Base-by-base conservation (phyloP, 2,113 vertebrate species). In the Thunnus thynnus region DNA sequence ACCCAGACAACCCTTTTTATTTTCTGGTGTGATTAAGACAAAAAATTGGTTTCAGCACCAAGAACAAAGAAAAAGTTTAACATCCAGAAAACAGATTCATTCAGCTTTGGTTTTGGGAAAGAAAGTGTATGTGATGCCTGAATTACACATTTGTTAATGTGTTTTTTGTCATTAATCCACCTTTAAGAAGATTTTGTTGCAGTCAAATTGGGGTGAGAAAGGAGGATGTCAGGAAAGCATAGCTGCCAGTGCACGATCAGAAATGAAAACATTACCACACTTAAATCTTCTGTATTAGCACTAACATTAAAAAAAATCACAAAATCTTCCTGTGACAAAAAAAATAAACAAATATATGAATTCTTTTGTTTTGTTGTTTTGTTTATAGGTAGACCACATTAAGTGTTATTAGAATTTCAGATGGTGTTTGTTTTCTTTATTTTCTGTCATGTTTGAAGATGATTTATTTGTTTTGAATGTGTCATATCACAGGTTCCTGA, bases 21-120 rank as follows among this genome's bases (percentile, higher is more conserved):
- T 76, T 77, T 76, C 46, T 6, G 22, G 55, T 80, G 73, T 63
- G 46, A 70, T 78, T 73, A 46, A 70, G 61, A 82, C 32, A 41
- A 41, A 41, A 41, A 64, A 76, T 55, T 41, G 12, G 11, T 64
- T 20, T 60, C 50, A 5, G 32, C 17, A 20, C 17, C 13, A 5
- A 47, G 1, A 68, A 17, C 36, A 41, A 9, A 41, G 36, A 30
- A 22, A 44, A 52, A 56, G 41, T 64, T 67, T 14, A 13, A 18
- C 11, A 36, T 3, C 20, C 27, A 46, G 41, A 10, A 20, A 27
- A 56, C 13, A 76, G n/a, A 18, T 22, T 25, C 12, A 18, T 22
- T 25, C 12, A 9, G 71, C 48, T 22, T 51, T 25, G 25, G 36
- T 41, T 41, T 41, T 41, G 9, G 9, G 8, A 41, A 1, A 25